Evolutionary conservation across 2,113 vertebrate genomes (phyloP).

Genomic region (Hemibagrus wyckioides): DNA sequence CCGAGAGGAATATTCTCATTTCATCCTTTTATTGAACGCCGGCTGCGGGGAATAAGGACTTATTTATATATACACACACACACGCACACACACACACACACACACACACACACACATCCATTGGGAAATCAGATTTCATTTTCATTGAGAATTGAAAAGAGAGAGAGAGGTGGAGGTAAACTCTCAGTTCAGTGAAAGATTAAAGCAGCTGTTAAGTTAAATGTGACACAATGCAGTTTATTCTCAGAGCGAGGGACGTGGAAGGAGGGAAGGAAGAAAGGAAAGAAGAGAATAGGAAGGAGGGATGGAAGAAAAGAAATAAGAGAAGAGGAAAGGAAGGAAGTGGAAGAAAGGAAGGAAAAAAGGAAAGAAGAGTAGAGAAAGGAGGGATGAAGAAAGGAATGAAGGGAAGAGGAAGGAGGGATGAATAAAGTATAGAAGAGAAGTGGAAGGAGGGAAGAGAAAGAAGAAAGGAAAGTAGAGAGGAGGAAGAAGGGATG

Average conservation of each 20-base stretch:
- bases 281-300: too few species aligned
- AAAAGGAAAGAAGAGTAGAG: neutral
- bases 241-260: too few species aligned
- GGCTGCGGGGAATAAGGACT: constrained; percentile 1
- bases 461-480: neutral
- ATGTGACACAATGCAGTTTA: too few species aligned
- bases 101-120: neutral
- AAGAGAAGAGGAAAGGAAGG: neutral
- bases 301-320: neutral
- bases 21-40: neutral
- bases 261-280: too few species aligned
- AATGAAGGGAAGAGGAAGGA: neutral
- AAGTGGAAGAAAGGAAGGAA: neutral
- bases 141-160: neutral
- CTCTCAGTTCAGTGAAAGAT: too few species aligned
- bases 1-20: neutral
- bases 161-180: neutral
- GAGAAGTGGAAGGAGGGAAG: neutral
- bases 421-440: too few species aligned
- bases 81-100: neutral
- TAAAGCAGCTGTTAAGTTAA: too few species aligned
- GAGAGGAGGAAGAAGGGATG: too few species aligned
- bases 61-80: neutral
- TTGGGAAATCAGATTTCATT: constrained; percentile 12
- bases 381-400: neutral